phyloP scores from a whole-genome alignment of 1,140 invertebrate species.

The Caenorhabditis brenneri region DNA sequence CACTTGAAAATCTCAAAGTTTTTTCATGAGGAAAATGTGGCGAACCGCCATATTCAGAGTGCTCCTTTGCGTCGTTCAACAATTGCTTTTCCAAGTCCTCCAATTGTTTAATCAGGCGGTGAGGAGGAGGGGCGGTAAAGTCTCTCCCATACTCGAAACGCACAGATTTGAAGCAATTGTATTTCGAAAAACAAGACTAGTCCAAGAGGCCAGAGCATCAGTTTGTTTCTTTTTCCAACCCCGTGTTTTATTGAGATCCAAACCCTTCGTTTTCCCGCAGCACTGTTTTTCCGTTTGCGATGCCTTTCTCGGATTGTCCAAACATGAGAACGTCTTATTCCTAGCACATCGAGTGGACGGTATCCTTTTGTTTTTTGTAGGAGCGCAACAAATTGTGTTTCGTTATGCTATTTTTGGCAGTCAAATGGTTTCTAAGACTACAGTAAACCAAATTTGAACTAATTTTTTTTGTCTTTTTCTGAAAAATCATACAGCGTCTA shows the following conservation, averaged over 20 bases:
- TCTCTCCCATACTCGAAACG: constrained; percentile 24
- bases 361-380: constrained; percentile 37
- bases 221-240: not conserved
- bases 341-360: constrained; percentile 21
- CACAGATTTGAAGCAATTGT: constrained; percentile 41
- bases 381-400: not conserved
- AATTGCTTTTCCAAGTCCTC: constrained; percentile 38
- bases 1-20: not conserved
- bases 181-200: constrained; percentile 36
- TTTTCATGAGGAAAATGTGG: not conserved
- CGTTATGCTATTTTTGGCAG: constrained; percentile 5
- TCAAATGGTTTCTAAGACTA: too few relatives aligned
- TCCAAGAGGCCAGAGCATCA: not conserved
- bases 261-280: not conserved
- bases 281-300: not conserved
- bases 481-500: too few relatives aligned
- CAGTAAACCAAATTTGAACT: not conserved
- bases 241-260: not conserved
- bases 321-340: constrained; percentile 20
- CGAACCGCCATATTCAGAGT: constrained; percentile 27
- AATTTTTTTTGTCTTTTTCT: too few relatives aligned
- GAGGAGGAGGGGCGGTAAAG: not conserved
- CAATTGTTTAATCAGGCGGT: constrained; percentile 40
- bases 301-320: constrained; percentile 35
- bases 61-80: constrained; percentile 23